Evolutionary conservation across 2,888 invertebrate genomes (phyloP).

Genomic region (Phalangium opilio): DNA sequence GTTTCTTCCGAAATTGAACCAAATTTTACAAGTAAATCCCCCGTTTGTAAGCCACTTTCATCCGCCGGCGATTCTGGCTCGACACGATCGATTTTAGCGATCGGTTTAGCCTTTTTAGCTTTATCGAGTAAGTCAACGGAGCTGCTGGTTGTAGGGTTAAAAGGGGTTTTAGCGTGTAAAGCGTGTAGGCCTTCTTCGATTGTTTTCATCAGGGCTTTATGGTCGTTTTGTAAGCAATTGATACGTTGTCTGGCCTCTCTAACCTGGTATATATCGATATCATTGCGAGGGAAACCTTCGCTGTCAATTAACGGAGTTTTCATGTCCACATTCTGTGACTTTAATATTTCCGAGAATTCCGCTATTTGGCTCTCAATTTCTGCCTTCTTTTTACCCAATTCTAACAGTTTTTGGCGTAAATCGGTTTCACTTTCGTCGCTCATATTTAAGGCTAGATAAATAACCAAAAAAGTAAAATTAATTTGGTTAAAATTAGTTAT

Average conservation of each 20-base stretch:
- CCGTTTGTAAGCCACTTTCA: slow-evolving; percentile 46
- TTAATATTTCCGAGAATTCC: no score
- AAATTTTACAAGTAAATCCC: slow-evolving; percentile 58
- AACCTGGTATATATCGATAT: slow-evolving; percentile 74
- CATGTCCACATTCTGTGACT: slow-evolving; percentile 64
- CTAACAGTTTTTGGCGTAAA: no score
- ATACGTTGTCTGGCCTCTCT: slow-evolving; percentile 67
- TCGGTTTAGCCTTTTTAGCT: slow-evolving; percentile 24
- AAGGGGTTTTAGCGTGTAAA: slow-evolving; percentile 12
- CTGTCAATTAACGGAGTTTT: slow-evolving; percentile 62
- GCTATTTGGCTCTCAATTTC: no score
- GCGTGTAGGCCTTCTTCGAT: slow-evolving; percentile 55
- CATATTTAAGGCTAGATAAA: no score
- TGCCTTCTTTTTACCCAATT: no score
- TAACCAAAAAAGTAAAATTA: no score
- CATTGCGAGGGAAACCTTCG: slow-evolving; percentile 71
- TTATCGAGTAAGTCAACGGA: background rate
- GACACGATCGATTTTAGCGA: slow-evolving; percentile 56
- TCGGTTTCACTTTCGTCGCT: no score
- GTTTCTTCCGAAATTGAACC: slow-evolving; percentile 57
- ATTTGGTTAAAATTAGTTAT: no score
- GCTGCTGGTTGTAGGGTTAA: background rate
- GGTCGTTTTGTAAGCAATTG: slow-evolving; percentile 83
- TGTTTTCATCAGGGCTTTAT: slow-evolving; percentile 60
- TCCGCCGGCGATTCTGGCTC: slow-evolving; percentile 67